These are phyloP conservation scores for Ellobius talpinus DNA, from an alignment of 2,113 vertebrate genomes.

Conservation along the genomic window DNA sequence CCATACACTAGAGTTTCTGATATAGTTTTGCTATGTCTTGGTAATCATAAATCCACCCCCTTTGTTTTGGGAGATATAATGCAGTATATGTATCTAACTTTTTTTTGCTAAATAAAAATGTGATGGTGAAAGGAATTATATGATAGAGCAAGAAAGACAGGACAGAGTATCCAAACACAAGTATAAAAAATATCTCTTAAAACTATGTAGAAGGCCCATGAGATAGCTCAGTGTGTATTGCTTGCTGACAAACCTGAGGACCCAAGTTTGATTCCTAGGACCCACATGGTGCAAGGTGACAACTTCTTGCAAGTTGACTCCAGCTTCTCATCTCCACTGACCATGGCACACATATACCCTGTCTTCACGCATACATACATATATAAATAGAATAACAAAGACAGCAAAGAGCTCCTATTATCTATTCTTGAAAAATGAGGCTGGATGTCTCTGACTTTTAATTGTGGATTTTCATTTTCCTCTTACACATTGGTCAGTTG, in stretches of 20 bases:
- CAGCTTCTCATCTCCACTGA: background rate
- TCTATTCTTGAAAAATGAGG: background rate
- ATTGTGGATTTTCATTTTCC: background rate
- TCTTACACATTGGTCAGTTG: no score
- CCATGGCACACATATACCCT: background rate
- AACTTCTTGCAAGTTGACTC: background rate
- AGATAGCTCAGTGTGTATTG: background rate
- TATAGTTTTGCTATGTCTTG: background rate
- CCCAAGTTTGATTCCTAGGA: background rate
- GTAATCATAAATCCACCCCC: background rate
- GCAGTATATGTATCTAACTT: background rate
- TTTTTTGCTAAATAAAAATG: background rate
- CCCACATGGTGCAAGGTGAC: background rate
- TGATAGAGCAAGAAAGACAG: background rate
- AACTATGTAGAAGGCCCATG: background rate
- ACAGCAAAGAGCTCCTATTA: background rate
- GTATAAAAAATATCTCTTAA: background rate
- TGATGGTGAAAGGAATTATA: background rate
- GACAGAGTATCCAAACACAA: background rate
- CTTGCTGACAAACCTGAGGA: background rate
- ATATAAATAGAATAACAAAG: background rate
- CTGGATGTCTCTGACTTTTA: background rate
- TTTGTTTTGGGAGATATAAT: slow-evolving; percentile 4
- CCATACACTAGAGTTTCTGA: background rate
- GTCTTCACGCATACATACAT: no score